Evolutionary conservation across 2,888 invertebrate species (phyloP).

Genomic region (Lasioglossum marginatum): DNA sequence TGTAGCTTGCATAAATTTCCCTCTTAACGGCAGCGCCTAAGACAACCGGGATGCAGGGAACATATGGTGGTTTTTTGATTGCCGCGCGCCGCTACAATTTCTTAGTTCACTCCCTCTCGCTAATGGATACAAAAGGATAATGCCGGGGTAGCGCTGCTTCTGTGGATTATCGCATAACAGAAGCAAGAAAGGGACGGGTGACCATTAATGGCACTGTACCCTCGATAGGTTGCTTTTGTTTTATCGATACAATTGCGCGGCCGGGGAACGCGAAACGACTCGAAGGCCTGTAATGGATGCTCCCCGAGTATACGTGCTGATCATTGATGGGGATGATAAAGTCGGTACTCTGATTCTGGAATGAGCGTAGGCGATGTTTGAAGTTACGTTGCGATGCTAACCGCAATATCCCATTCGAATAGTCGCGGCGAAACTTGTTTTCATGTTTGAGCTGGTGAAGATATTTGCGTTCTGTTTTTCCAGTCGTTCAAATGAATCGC

Average conservation of each 20-base stretch:
- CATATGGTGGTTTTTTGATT: slow-evolving; percentile 65
- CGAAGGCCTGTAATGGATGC: slow-evolving; percentile 66
- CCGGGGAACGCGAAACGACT: slow-evolving; percentile 56
- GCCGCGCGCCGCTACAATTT: slow-evolving; percentile 64
- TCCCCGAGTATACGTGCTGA: slow-evolving; percentile 56
- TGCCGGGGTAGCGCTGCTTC: slow-evolving; percentile 55
- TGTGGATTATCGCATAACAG: slow-evolving; percentile 72
- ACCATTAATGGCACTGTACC: slow-evolving; percentile 71
- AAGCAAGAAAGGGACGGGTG: slow-evolving; percentile 67
- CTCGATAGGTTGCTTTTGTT: slow-evolving; percentile 70
- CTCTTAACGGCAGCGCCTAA: slow-evolving; percentile 26
- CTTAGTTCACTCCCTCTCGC: slow-evolving; percentile 65
- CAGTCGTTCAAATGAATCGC: neutral
- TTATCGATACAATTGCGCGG: slow-evolving; percentile 74
- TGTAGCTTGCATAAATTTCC: slow-evolving; percentile 62
- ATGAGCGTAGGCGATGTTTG: slow-evolving; percentile 36
- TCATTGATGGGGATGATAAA: slow-evolving; percentile 70
- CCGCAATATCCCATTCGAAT: neutral
- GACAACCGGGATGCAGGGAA: slow-evolving; percentile 26
- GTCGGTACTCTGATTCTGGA: slow-evolving; percentile 66
- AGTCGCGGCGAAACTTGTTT: neutral
- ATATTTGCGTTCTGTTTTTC: neutral
- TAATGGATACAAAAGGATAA: slow-evolving; percentile 72
- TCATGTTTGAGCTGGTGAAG: neutral
- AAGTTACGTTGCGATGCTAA: slow-evolving; percentile 22